Evolutionary conservation across 37 sponge, comb jelly and placozoan genomes (phyloP).

Genomic region (Tethya wilhelma): DNA sequence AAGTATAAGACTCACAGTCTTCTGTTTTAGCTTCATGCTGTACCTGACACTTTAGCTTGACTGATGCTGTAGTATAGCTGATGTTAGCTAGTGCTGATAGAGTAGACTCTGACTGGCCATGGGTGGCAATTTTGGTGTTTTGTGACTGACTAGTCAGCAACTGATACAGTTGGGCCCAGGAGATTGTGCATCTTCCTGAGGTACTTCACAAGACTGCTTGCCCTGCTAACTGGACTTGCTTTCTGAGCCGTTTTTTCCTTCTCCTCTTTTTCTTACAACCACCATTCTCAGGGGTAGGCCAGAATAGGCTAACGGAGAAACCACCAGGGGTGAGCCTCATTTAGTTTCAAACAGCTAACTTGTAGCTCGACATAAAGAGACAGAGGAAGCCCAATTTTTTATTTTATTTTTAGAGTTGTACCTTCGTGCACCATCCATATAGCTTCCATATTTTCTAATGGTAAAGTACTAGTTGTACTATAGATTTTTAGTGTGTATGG

Average conservation of each 20-base stretch:
- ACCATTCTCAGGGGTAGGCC: background rate
- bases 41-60: background rate
- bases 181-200: too few relatives aligned
- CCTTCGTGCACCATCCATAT: too few relatives aligned
- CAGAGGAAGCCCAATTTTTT: background rate
- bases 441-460: too few relatives aligned
- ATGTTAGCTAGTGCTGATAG: background rate
- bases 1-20: background rate
- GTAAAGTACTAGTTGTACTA: too few relatives aligned
- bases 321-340: slow-evolving; percentile 1
- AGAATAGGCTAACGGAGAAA: background rate
- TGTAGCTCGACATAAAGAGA: background rate
- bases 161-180: background rate
- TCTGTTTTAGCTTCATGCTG: background rate
- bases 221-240: background rate
- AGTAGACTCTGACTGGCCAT: background rate
- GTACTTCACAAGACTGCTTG: too few relatives aligned
- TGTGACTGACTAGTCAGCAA: background rate
- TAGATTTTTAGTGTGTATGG: too few relatives aligned
- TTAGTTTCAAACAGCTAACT: background rate
- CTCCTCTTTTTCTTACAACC: background rate
- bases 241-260: background rate
- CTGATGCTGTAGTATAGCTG: background rate
- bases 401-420: too few relatives aligned
- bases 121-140: background rate